Conservation (phyloP, 2,797 vertebrate genomes). For the Staurois parvus region DNA sequence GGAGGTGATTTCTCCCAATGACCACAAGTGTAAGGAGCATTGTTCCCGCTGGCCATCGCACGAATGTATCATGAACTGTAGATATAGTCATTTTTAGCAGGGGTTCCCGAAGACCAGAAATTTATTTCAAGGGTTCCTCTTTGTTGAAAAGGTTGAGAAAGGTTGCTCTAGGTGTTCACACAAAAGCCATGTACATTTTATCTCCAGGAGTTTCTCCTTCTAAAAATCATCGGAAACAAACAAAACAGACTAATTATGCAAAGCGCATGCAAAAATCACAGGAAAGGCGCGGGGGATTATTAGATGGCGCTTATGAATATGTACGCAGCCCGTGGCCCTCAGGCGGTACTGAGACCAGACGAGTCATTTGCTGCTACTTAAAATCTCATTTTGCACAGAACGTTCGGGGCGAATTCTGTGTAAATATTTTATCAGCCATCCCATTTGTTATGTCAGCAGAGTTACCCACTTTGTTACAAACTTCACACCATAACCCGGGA, state of each 20-base stretch:
- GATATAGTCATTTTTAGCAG: no score
- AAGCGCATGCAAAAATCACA: neutral
- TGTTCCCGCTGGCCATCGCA: no score
- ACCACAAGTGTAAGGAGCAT: no score
- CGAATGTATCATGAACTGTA: no score
- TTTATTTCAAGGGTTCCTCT: no score
- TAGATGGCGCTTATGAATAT: constrained; percentile 21
- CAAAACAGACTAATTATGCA: constrained; percentile 13
- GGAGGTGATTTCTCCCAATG: no score
- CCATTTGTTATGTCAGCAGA: neutral
- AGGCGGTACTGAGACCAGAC: neutral
- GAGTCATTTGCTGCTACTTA: constrained; percentile 24
- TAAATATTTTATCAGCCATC: constrained; percentile 25
- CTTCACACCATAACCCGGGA: neutral
- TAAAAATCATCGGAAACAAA: neutral
- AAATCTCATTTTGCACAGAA: constrained; percentile 1
- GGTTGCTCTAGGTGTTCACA: no score
- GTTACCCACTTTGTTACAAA: neutral
- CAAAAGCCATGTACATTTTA: no score
- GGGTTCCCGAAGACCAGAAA: no score
- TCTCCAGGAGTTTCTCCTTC: no score
- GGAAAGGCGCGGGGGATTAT: constrained; percentile 9
- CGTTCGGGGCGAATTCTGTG: neutral
- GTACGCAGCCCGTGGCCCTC: constrained; percentile 1
- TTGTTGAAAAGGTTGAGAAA: no score